phyloP scores from a whole-genome alignment of 1,140 invertebrate genomes.

The Drosophila mojavensis region DNA sequence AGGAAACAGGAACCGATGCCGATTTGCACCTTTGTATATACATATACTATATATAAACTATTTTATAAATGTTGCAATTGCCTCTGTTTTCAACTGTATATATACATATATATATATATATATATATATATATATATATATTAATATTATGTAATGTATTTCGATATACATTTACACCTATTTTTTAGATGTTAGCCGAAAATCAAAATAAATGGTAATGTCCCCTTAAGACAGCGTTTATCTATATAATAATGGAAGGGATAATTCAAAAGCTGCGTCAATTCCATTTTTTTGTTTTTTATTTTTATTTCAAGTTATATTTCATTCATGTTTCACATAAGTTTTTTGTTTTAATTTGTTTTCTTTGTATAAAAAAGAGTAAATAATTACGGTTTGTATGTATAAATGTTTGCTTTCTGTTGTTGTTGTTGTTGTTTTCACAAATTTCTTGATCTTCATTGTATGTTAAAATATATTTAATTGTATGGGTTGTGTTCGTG shows the following conservation, averaged over 20 bases:
- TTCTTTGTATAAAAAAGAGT: slow-evolving; percentile 83
- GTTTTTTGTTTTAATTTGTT: slow-evolving; percentile 69
- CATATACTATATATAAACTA: slow-evolving; percentile 26
- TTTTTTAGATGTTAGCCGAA: slow-evolving; percentile 54
- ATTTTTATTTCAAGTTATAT: slow-evolving; percentile 82
- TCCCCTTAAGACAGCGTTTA: slow-evolving; percentile 10
- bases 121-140: background rate
- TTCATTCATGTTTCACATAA: slow-evolving; percentile 83
- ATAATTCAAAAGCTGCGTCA: slow-evolving; percentile 12
- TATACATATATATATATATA: slow-evolving; percentile 13
- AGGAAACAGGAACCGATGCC: slow-evolving; percentile 23
- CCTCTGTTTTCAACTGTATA: slow-evolving; percentile 31
- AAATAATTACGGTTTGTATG: slow-evolving; percentile 78
- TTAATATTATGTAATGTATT: slow-evolving; percentile 41
- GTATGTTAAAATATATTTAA: slow-evolving; percentile 67
- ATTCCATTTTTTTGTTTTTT: slow-evolving; percentile 70
- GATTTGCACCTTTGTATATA: slow-evolving; percentile 51
- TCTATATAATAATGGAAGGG: background rate
- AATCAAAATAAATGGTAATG: slow-evolving; percentile 62
- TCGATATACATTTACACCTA: slow-evolving; percentile 63
- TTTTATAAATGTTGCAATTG: slow-evolving; percentile 53
- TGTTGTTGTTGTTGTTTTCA: slow-evolving; percentile 33
- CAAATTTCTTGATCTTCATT: slow-evolving; percentile 60
- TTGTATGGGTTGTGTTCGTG: slow-evolving; percentile 45
- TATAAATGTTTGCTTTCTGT: slow-evolving; percentile 56